Evolutionary conservation across 2,113 vertebrate genomes (phyloP), one percentile per base, ranked within the genome.

Genomic region (Sylvietta virens): DNA sequence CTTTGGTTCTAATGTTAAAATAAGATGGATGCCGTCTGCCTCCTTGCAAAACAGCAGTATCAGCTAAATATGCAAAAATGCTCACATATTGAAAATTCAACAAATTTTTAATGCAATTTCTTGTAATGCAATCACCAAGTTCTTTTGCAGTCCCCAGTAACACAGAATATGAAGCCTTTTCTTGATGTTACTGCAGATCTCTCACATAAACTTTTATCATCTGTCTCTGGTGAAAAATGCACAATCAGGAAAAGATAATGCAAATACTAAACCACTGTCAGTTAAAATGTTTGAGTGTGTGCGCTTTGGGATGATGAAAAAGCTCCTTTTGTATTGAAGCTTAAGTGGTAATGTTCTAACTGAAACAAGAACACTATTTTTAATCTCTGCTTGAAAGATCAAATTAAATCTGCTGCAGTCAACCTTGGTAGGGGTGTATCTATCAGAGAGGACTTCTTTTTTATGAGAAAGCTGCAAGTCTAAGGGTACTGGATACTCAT

Each of bases 331-430:
- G 78, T 94, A 96, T 54, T 80, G 77, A 92, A 96, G 92, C 81
- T 89, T 93, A 96, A 97, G 82, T 86, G 71, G 93, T 73, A 96
- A 81, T 91, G 60, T 92, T 94, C 94, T 92, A 97, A 93, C 90
- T 88, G 91, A 81, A 95, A 88, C 39, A 74, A 90, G 96, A 97
- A 94, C 95, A 97, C 73, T 95, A 97, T 96, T 95, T 96, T 97
- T 97, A 98, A 97, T 95, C 96, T 24, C 2, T 69, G 83, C 85
- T 74, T 90, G 95, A 96, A 97, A 97, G 91, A 97, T 93, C 95
- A 97, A 97, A 97, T 97, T 96, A 96, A 95, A 97, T 92, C 96
- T 94, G 93, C 70, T 57, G 69, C 60, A 67, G 90, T 58, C 80
- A 91, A 16, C 90, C 92, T 94, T 84, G 92, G 65, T 86, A 91